Percentiles rank a stretch among this genome's conserved stretches.
These are phyloP conservation scores for Mycteria americana DNA, from an alignment of 2,797 vertebrate genomes.

Conservation along the genomic window DNA sequence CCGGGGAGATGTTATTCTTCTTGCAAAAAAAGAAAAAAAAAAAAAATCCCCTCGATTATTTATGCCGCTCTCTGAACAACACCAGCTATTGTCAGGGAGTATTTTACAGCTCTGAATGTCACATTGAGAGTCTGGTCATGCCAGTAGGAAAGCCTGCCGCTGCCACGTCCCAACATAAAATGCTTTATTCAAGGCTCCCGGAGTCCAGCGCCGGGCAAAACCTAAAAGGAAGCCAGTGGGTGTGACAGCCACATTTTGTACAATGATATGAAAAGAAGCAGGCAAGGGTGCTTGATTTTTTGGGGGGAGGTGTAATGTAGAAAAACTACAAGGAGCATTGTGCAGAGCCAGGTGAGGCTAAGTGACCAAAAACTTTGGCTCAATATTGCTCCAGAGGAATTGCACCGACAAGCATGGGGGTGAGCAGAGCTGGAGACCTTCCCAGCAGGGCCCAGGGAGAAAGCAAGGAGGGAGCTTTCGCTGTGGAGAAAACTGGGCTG, in stretches of 20 bases:
- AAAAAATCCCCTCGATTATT: neutral
- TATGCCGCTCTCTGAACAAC: slow-evolving; percentile 29
- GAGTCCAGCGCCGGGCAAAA: neutral
- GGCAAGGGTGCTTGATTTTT: neutral
- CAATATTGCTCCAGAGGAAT: neutral
- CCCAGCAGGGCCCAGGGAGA: neutral
- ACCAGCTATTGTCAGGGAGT: slow-evolving; percentile 53
- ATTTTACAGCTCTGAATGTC: slow-evolving; percentile 49
- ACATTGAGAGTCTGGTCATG: slow-evolving; percentile 60
- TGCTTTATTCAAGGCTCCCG: neutral
- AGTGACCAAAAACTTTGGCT: neutral
- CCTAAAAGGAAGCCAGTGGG: slow-evolving; percentile 11
- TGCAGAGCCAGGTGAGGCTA: neutral
- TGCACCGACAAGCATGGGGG: rapidly evolving
- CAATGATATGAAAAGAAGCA: neutral
- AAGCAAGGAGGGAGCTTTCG: neutral
- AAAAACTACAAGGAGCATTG: neutral
- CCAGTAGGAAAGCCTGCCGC: slow-evolving; percentile 27
- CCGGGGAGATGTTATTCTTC: neutral
- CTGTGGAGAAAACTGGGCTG: neutral
- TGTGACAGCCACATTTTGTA: neutral
- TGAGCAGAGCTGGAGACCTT: neutral
- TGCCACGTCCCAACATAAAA: slow-evolving; percentile 20
- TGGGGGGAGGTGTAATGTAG: neutral
- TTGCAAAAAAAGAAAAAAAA: rapidly evolving